A percentile compares a stretch with the other conserved stretches of the same genome.
Conservation (phyloP, 2,113 vertebrate genomes). For the Jaculus jaculus region DNA sequence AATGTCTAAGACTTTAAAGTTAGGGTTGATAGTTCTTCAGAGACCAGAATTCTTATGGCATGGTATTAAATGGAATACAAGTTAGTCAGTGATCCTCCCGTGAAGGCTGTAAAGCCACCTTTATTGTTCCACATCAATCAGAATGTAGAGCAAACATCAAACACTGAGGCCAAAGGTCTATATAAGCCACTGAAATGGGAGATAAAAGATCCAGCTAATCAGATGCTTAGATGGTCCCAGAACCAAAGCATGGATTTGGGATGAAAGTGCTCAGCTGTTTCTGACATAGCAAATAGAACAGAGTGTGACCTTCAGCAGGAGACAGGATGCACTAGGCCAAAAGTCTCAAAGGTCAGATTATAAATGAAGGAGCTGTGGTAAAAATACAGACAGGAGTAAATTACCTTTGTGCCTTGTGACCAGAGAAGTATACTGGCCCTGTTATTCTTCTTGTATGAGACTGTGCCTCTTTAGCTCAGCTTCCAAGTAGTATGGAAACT, state of each 20-base stretch:
- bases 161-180: constrained; percentile 54
- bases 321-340: background rate
- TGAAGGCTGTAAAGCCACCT: constrained; percentile 30
- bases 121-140: constrained; percentile 26
- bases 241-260: constrained; percentile 59
- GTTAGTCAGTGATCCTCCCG: background rate
- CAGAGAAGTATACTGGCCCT: constrained; percentile 33
- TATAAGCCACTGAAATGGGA: constrained; percentile 58
- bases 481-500: background rate
- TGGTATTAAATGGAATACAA: background rate
- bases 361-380: constrained; percentile 39
- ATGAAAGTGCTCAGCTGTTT: constrained; percentile 73
- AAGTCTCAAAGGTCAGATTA: constrained; percentile 67
- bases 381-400: constrained; percentile 74
- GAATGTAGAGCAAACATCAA: constrained; percentile 5
- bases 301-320: constrained; percentile 54
- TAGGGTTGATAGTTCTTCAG: background rate
- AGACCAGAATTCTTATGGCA: background rate
- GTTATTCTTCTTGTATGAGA: constrained; percentile 42
- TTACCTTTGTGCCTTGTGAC: constrained; percentile 67
- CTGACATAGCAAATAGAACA: constrained; percentile 61
- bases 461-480: constrained; percentile 27
- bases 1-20: constrained; percentile 35
- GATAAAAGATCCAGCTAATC: constrained; percentile 76
- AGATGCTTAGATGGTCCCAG: constrained; percentile 64